Conservation (phyloP, 2,797 vertebrate species). For the Enoplosus armatus region DNA sequence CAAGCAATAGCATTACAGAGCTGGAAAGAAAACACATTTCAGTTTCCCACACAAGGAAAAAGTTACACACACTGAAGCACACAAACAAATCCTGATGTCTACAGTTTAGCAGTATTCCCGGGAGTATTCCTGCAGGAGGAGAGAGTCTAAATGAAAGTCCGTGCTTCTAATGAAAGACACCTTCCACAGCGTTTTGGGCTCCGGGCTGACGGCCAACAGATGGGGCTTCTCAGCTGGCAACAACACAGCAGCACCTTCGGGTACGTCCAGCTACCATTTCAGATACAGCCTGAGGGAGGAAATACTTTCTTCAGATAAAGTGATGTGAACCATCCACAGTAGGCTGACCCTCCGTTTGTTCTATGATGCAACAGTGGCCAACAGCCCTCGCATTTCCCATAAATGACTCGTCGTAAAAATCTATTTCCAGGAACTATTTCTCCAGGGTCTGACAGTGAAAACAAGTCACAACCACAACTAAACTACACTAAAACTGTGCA, state of each 20-base stretch:
- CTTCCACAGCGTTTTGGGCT: slow-evolving; percentile 35
- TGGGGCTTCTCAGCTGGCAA: slow-evolving; percentile 41
- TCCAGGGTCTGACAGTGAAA: slow-evolving; percentile 52
- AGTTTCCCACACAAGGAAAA: slow-evolving; percentile 37
- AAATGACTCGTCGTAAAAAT: slow-evolving; percentile 70
- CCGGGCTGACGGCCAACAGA: slow-evolving; percentile 57
- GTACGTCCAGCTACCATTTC: slow-evolving; percentile 50
- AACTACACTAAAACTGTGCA: slow-evolving; percentile 2
- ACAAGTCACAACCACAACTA: slow-evolving; percentile 57
- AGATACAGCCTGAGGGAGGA: slow-evolving; percentile 38
- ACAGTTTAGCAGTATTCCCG: slow-evolving; percentile 40
- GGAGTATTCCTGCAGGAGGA: slow-evolving; percentile 36
- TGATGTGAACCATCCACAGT: slow-evolving; percentile 41
- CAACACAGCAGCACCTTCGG: slow-evolving; percentile 39
- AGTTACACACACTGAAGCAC: slow-evolving; percentile 32
- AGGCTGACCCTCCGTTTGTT: slow-evolving; percentile 63
- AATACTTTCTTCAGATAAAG: slow-evolving; percentile 40
- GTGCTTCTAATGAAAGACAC: slow-evolving; percentile 64
- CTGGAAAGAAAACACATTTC: slow-evolving; percentile 32
- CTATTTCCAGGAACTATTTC: slow-evolving; percentile 80
- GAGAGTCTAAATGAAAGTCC: slow-evolving; percentile 38
- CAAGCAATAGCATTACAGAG: slow-evolving; percentile 17
- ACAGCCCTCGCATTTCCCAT: slow-evolving; percentile 76
- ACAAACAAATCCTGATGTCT: slow-evolving; percentile 56
- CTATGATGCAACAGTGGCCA: slow-evolving; percentile 66